Conservation (phyloP, 2,113 vertebrate genomes). For the Halichoerus grypus region DNA sequence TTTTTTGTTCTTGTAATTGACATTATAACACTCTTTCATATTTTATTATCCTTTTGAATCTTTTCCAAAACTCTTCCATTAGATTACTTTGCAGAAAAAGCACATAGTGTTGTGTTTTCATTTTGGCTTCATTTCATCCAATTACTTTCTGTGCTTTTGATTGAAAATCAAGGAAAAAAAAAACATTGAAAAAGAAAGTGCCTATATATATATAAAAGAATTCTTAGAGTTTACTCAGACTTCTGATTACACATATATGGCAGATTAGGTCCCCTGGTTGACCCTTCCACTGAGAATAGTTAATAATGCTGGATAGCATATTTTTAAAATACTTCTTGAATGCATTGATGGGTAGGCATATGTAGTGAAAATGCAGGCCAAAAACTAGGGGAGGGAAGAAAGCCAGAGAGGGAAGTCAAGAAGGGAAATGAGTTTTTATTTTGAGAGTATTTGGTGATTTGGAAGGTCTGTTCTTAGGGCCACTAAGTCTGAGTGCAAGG, state of each 20-base stretch:
- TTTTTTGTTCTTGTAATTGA: conserved; percentile 78
- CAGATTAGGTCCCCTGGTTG: background rate
- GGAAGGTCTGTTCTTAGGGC: background rate
- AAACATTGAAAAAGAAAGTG: background rate
- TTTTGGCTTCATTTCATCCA: conserved; percentile 50
- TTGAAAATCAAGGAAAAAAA: conserved; percentile 12
- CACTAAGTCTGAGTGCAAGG: background rate
- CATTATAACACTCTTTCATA: conserved; percentile 70
- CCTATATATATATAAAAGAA: background rate
- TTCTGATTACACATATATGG: background rate
- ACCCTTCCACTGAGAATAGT: background rate
- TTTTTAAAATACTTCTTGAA: conserved; percentile 10
- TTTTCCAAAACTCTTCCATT: conserved; percentile 64
- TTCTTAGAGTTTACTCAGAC: background rate
- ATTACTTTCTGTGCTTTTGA: conserved; percentile 28
- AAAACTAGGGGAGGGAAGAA: background rate
- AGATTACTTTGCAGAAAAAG: conserved; percentile 73
- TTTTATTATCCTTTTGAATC: conserved; percentile 83
- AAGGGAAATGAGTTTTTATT: conserved; percentile 12
- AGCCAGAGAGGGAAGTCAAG: background rate
- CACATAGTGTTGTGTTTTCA: conserved; percentile 49
- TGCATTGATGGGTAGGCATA: background rate
- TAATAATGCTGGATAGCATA: background rate
- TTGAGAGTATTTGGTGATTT: background rate
- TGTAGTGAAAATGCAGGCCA: background rate